Evolutionary conservation across 2,888 invertebrate species (phyloP), one percentile per base, ranked within the genome.

Genomic region (Spisula solida): DNA sequence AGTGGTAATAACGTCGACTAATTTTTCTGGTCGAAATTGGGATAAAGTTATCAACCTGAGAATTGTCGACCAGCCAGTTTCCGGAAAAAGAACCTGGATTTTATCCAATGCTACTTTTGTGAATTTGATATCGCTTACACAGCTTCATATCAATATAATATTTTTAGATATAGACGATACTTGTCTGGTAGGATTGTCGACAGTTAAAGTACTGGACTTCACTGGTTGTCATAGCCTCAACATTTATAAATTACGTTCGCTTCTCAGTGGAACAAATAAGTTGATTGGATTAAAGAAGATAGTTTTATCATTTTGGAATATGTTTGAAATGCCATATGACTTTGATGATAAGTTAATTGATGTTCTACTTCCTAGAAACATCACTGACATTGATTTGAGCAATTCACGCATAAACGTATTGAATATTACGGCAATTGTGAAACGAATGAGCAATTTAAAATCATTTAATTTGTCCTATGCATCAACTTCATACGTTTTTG

Each of bases 311-410:
- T 29, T 29, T 31, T 29, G 51, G 20, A 55, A 55, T 25, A 16
- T 16, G 6, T 56, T 16, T 2, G 48, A 14, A 2, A 55, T 12
- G 5, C 29, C 29, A 0, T 29, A 16, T 20, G 31, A 56, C 25
- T 18, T 81, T 55, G 55, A 81, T 18, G 47, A 25, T 18, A 2
- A n/a, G 29, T 29, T 56, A 12, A 48, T 81, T 31, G 81, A 56
- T 14, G 20, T 18, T 10, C 2, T 81, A 16, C 29, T 81, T 29
- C 81, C 55, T 18, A 34, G 82, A 60, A 82, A 82, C 31, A 82
- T 82, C 12, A 82, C 82, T 12, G 18, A 34, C 4, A 20, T 82
- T 34, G 82, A 82, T 47, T 20, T 82, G 14, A 82, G 66, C 41
- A 25, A 25, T 18, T 60, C 66, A 2, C 60, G 20, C 6, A 82